Base-by-base conservation (phyloP, 1,140 invertebrate species). In the Muscidifurax raptorellus region DNA sequence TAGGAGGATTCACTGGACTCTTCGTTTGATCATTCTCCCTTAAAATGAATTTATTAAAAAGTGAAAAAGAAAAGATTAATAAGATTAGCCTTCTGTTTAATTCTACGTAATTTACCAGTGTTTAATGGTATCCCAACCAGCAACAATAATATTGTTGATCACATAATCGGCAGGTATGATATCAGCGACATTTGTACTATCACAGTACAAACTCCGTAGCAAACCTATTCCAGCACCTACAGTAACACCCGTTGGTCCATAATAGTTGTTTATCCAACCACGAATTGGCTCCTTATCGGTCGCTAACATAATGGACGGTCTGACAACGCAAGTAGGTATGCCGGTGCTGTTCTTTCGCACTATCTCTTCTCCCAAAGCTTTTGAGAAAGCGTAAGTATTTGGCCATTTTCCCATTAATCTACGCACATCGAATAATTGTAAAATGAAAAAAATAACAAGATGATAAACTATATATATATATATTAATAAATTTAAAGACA, bases 211-310 rank as follows among this genome's bases (percentile, higher is more conserved):
- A 1, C 95, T 95, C 32, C 96, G 94, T 1, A 98, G 88, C 22
- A 98, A 92, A 40, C 97, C 97, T 80, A 96, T 94, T 93, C 95
- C 96, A 82, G 96, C 95, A 22, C 94, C 95, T 0, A 95, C 92
- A 0, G 95, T 93, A 0, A 96, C 93, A 40, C 96, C 97, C 84
- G 95, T 95, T 2, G 96, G 94, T 40, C 97, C 97, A 89, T 98
- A 97, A 86, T 97, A 93, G 91, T 98, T 98, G 90, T 98, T 97
- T 71, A 97, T 95, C 97, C 97, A 99, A 66, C 96, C 96, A 12
- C 90, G 87, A 0, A 95, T 77, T 1, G 95, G 95, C 85, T 98
- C 97, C 75, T 95, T 94, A 87, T 94, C 95, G 0, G 97, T 96
- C 3, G 97, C 96, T n/a, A 96, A 96, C 28, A 98, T 94, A 82